Evolutionary conservation across 2,113 vertebrate species (phyloP).

Genomic region (Mionectes macconnelli): DNA sequence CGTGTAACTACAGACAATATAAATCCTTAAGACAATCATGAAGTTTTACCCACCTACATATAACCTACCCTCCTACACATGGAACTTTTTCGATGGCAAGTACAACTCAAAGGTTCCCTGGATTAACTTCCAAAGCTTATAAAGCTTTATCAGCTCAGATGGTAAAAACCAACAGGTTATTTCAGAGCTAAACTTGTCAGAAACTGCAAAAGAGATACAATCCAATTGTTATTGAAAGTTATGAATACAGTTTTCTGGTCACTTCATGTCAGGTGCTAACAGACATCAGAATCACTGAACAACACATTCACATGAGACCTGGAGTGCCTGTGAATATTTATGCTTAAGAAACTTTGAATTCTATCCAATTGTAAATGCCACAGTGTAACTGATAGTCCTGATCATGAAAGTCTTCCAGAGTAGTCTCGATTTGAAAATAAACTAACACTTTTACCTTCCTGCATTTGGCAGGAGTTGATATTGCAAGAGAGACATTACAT

Average conservation of each 20-base stretch:
- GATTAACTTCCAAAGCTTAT: not conserved
- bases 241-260: not conserved
- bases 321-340: not conserved
- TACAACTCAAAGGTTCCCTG: not conserved
- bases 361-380: not conserved
- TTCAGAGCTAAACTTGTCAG: not conserved
- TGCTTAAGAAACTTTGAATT: not conserved
- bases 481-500: not conserved
- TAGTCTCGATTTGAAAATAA: not conserved
- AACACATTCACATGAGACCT: not conserved
- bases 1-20: not conserved
- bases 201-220: not conserved
- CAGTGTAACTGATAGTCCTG: not conserved
- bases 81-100: rapidly evolving
- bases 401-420: not conserved
- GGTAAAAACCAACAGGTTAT: not conserved
- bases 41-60: not conserved
- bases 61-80: rapidly evolving
- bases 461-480: not conserved
- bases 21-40: not conserved
- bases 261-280: not conserved
- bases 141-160: not conserved
- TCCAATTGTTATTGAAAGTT: not conserved
- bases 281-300: not conserved
- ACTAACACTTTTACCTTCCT: not conserved